Conservation (phyloP, 2,797 vertebrate species). For the Potorous gilbertii region DNA sequence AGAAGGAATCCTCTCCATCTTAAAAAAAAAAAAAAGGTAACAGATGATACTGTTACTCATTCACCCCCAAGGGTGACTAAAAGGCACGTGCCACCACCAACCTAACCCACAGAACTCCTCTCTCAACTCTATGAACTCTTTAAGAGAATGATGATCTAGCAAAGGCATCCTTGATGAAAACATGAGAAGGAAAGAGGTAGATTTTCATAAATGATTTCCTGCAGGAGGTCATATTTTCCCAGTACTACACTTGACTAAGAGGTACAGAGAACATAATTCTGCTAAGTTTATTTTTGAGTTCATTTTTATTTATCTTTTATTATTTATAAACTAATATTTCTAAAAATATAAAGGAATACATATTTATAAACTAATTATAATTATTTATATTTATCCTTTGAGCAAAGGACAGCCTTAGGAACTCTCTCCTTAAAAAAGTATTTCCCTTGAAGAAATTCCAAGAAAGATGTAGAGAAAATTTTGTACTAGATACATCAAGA, state of each 20-base stretch:
- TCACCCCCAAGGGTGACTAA: background rate
- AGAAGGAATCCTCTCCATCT: background rate
- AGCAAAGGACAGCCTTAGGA: background rate
- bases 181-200: background rate
- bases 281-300: background rate
- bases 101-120: background rate
- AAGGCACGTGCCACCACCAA: background rate
- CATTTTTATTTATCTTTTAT: too few species aligned
- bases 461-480: background rate
- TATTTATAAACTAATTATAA: too few species aligned
- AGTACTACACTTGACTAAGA: background rate
- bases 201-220: background rate
- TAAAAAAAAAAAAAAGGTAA: background rate
- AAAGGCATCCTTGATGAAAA: background rate
- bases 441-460: background rate
- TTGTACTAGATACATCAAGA: background rate
- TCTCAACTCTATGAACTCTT: background rate
- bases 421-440: background rate
- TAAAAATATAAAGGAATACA: too few species aligned
- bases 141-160: background rate
- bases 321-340: too few species aligned
- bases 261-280: background rate
- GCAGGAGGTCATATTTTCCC: background rate
- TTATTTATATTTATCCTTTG: background rate
- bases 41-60: background rate